phyloP scores from a whole-genome alignment of 2,797 vertebrate species.

The Rhodeus uyekii region DNA sequence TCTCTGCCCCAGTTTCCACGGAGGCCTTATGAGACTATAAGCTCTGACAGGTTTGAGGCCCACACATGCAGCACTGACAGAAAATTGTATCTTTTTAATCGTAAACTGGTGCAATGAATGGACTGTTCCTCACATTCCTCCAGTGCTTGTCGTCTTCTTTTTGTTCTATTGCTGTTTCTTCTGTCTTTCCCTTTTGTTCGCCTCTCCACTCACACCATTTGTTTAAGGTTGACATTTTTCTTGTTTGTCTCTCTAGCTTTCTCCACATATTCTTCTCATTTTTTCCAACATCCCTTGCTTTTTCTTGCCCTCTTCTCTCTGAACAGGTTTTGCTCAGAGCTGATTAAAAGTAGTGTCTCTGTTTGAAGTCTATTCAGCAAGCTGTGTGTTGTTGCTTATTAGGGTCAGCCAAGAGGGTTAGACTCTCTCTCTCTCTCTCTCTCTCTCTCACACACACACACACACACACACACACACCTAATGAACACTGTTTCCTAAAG shows the following conservation, averaged over 20 bases:
- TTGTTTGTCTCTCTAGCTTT: not conserved
- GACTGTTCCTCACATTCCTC: conserved; percentile 13
- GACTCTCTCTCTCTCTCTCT: not conserved
- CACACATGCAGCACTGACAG: conserved; percentile 38
- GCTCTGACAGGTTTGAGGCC: conserved; percentile 38
- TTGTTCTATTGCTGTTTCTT: conserved; percentile 29
- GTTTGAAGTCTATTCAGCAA: conserved; percentile 43
- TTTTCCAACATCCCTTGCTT: not conserved
- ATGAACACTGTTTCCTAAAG: conserved; percentile 25
- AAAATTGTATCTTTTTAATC: conserved; percentile 32
- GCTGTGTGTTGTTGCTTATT: conserved; percentile 34
- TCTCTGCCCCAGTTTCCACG: conserved; percentile 36
- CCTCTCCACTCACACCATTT: not conserved
- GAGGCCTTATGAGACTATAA: conserved; percentile 25
- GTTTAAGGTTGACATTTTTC: not conserved
- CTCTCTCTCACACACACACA: conserved; percentile 5
- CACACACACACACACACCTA: conserved; percentile 4
- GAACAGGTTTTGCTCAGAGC: conserved; percentile 20
- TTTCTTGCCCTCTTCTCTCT: conserved; percentile 1
- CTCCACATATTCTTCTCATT: not conserved
- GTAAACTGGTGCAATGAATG: conserved; percentile 8
- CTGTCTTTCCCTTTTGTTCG: conserved; percentile 6
- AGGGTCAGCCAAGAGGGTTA: conserved; percentile 38
- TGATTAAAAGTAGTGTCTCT: conserved; percentile 34
- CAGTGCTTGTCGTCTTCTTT: conserved; percentile 17